Evolutionary conservation across 2,113 vertebrate species (phyloP).

Genomic region (Podarcis cretensis): DNA sequence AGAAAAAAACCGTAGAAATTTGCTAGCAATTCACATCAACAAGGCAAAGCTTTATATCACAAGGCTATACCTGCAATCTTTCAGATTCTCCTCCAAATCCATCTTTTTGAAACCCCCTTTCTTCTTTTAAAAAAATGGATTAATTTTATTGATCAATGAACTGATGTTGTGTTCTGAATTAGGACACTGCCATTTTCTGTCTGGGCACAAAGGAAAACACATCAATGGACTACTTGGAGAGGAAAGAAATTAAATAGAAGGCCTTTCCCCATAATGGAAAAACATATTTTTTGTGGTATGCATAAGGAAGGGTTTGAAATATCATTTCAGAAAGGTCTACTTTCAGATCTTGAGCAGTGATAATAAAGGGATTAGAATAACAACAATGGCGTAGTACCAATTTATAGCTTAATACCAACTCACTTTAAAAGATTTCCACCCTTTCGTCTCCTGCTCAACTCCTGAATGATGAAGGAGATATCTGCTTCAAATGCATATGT

Average conservation of each 20-base stretch:
- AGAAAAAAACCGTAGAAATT: slow-evolving; percentile 9
- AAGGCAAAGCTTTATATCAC: neutral
- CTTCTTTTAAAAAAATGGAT: neutral
- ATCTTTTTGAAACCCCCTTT: neutral
- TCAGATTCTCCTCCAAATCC: neutral
- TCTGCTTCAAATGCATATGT: too few relatives aligned
- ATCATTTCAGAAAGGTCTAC: neutral
- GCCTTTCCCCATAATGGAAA: slow-evolving; percentile 10
- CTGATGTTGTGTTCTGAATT: slow-evolving; percentile 19
- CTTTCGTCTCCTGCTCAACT: neutral
- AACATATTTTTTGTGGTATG: slow-evolving; percentile 5
- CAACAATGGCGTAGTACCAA: neutral
- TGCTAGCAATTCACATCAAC: slow-evolving; percentile 6
- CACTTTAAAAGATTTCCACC: neutral
- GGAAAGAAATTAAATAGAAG: neutral
- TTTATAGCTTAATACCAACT: neutral
- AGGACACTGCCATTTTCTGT: slow-evolving; percentile 18
- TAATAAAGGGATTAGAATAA: slow-evolving; percentile 8
- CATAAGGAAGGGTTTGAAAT: neutral
- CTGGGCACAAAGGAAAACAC: neutral
- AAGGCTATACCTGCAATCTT: neutral
- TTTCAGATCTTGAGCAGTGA: neutral
- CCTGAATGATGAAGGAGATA: too few relatives aligned
- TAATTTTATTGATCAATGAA: slow-evolving; percentile 14
- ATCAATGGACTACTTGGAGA: neutral